Evolutionary conservation across 2,888 invertebrate species (phyloP).

Genomic region (Onthophagus sagittarius): DNA sequence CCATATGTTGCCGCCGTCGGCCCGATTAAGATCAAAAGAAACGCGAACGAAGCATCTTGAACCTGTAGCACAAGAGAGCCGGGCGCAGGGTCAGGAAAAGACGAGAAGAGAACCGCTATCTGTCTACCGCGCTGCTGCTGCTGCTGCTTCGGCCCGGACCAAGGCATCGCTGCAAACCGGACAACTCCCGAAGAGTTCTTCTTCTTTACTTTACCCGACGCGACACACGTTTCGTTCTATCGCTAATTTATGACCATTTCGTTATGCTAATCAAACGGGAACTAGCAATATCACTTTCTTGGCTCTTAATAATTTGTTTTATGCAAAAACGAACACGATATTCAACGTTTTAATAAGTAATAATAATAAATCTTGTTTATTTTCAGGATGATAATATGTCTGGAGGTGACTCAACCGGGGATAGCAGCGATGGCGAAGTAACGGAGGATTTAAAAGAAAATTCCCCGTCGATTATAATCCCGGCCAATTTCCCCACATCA

Average conservation of each 20-base stretch:
- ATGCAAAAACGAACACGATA: neutral
- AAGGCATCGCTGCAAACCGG: constrained; percentile 11
- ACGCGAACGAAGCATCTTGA: constrained; percentile 4
- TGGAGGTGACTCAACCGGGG: constrained; percentile 43
- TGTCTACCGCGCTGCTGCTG: neutral
- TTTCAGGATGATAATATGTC: constrained; percentile 49
- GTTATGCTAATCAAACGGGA: neutral
- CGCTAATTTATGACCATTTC: neutral
- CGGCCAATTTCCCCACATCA: neutral
- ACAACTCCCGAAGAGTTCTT: neutral
- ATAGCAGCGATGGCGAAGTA: constrained; percentile 44
- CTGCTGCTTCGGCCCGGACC: constrained; percentile 15
- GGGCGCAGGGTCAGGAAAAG: neutral
- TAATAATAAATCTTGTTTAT: constrained; percentile 20
- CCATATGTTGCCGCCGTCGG: constrained; percentile 7
- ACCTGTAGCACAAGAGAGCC: neutral
- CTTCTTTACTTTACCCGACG: neutral
- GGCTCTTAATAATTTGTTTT: neutral
- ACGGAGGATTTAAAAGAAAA: constrained; percentile 31
- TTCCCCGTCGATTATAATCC: constrained; percentile 18
- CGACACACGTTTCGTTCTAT: constrained; percentile 9
- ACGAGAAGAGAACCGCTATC: constrained; percentile 3
- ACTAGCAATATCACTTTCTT: neutral
- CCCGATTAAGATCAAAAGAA: constrained; percentile 9
- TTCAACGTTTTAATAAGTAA: neutral